A percentile compares a stretch with the other conserved stretches of the same genome.
Evolutionary conservation across 2,113 vertebrate genomes (phyloP).

Genomic region (Periophthalmus modestus): DNA sequence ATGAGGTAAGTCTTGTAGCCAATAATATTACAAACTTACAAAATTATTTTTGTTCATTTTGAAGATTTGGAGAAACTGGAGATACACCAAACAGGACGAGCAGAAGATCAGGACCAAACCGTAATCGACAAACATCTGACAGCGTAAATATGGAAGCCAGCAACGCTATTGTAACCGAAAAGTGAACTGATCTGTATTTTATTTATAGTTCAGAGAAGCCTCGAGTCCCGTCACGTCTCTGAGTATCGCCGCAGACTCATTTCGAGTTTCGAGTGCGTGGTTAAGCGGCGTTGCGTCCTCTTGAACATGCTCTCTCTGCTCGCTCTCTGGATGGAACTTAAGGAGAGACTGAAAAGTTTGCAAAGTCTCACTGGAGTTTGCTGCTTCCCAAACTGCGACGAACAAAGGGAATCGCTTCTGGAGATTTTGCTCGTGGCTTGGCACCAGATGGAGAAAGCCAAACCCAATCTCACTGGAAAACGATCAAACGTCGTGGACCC

Average conservation of each 20-base stretch:
- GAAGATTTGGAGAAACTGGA: no score
- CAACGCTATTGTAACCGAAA: no score
- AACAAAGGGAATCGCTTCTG: background rate
- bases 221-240: background rate
- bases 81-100: no score
- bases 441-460: background rate
- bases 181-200: background rate
- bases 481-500: background rate
- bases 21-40: no score
- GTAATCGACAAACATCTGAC: no score
- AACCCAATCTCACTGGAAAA: background rate
- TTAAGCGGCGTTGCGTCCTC: background rate
- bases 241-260: background rate
- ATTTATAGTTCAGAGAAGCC: background rate
- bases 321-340: background rate
- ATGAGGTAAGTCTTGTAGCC: no score
- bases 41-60: no score
- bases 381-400: background rate
- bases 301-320: slow-evolving; percentile 3
- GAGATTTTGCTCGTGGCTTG: background rate
- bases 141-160: no score
- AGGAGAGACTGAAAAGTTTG: slow-evolving; percentile 2
- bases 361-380: background rate
- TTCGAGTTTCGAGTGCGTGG: background rate
- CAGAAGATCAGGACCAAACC: no score